Percentiles rank a stretch among this genome's conserved stretches.
Evolutionary conservation across 2,888 invertebrate species (phyloP).

Genomic region (Ectemnius lituratus): DNA sequence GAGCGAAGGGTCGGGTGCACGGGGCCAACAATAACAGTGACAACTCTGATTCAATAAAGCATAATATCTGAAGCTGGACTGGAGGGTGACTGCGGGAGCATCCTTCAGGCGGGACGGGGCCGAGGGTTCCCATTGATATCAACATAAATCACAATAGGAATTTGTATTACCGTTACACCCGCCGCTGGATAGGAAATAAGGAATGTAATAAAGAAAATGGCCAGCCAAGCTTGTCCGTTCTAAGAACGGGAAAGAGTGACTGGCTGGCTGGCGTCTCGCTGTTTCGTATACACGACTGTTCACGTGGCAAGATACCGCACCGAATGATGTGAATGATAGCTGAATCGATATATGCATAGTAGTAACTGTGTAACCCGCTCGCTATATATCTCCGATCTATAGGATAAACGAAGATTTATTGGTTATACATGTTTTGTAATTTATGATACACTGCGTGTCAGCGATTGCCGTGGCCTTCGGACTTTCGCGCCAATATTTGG

Average conservation of each 20-base stretch:
- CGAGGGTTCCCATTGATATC: slow-evolving; percentile 76
- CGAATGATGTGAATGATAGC: slow-evolving; percentile 7
- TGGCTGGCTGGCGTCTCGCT: slow-evolving; percentile 10
- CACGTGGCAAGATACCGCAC: slow-evolving; percentile 10
- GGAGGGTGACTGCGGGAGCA: slow-evolving; percentile 50
- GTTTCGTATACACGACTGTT: background rate
- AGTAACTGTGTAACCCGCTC: slow-evolving; percentile 16
- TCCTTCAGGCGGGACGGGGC: slow-evolving; percentile 40
- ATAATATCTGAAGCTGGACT: slow-evolving; percentile 71
- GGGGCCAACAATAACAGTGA: slow-evolving; percentile 71
- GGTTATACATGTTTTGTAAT: slow-evolving; percentile 42
- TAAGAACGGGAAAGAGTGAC: slow-evolving; percentile 6
- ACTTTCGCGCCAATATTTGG: slow-evolving; percentile 43
- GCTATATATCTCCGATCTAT: slow-evolving; percentile 18
- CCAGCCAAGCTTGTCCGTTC: slow-evolving; percentile 40
- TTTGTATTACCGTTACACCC: slow-evolving; percentile 78
- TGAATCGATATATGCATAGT: slow-evolving; percentile 34
- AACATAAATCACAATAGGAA: slow-evolving; percentile 78
- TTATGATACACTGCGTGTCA: slow-evolving; percentile 29
- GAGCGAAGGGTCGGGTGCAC: slow-evolving; percentile 41
- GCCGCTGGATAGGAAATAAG: slow-evolving; percentile 77
- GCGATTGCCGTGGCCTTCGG: slow-evolving; percentile 35
- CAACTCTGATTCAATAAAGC: slow-evolving; percentile 76
- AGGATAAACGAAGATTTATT: slow-evolving; percentile 44
- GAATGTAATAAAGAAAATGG: slow-evolving; percentile 79